These are phyloP conservation scores for Pyrrhia umbra DNA, from an alignment of 2,888 invertebrate species.

Conservation along the genomic window DNA sequence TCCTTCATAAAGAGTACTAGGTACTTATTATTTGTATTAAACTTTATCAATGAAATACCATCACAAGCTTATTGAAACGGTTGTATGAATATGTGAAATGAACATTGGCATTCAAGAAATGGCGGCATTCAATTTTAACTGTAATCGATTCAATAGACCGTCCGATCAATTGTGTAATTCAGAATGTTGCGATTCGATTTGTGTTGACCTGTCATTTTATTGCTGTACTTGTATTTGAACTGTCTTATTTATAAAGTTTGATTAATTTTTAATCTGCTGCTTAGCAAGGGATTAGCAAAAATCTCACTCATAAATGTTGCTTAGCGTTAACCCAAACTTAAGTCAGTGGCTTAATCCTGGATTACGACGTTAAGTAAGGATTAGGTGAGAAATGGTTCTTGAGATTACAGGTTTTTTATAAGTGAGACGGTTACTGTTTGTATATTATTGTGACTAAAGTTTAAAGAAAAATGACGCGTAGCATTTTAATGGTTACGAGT, in stretches of 20 bases:
- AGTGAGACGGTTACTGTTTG: too few species aligned
- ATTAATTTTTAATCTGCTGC: too few species aligned
- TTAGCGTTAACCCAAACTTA: too few species aligned
- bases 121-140: slow-evolving; percentile 12
- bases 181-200: not conserved
- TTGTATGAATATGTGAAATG: slow-evolving; percentile 1
- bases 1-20: too few species aligned
- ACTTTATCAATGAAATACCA: not conserved
- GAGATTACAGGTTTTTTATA: too few species aligned
- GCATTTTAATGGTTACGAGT: not conserved
- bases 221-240: not conserved
- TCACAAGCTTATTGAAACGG: not conserved
- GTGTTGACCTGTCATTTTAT: not conserved
- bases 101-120: not conserved
- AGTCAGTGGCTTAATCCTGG: too few species aligned
- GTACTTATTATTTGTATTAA: not conserved
- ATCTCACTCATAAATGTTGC: too few species aligned
- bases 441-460: not conserved
- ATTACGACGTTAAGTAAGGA: too few species aligned
- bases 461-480: not conserved
- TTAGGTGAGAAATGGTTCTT: too few species aligned
- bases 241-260: too few species aligned
- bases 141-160: not conserved
- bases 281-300: too few species aligned
- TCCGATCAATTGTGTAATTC: slow-evolving; percentile 1